Base-by-base conservation (phyloP, 1,140 invertebrate species). In the Laupala kohalensis region DNA sequence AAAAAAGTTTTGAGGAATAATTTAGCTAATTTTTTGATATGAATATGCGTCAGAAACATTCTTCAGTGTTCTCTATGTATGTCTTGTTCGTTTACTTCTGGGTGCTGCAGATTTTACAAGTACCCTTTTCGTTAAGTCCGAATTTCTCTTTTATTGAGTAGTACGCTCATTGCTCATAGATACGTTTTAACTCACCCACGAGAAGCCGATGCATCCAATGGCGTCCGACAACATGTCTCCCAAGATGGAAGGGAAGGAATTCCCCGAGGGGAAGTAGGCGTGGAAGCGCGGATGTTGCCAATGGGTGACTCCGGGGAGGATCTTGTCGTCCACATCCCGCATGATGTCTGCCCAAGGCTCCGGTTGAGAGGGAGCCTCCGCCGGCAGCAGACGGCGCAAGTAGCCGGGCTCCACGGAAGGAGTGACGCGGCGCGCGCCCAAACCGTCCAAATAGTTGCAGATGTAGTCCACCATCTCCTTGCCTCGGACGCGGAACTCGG, bases 281-380 rank as follows among this genome's bases (percentile, higher is more conserved):
- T 99, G 97, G 82, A 99, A 99, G 68, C 95, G 84, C 0, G 97
- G 97, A 86, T 99, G 97, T 80, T 99, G 96, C 97, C 97, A 99
- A 80, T 99, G 96, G 0, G 97, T 99, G 66, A 93, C 93, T 37
- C 97, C 97, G 0, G 96, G 96, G 95, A 99, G 98, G 74, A 99
- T 98, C 83, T 95, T 95, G 26, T 87, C 85, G 80, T 99, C 95
- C 4, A 99, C 90, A 79, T 99, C 97, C 15, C 82, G 83, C 92
- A 99, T 95, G 53, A 99, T 97, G 13, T 88, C 83, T 23, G 96
- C 92, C 90, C 94, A 99, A 27, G 87, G 77, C 79, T 99, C 97
- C 0, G 91, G 89, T 71, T 93, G 83, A 15, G 87, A 79, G 0
- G 97, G 97, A 4, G 97, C 90, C 75, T 91, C 88, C 15, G 85